A percentile compares a stretch with the other conserved stretches of the same genome.
phyloP scores from a whole-genome alignment of 1,140 invertebrate species.

The Rhizoglyphus robini region DNA sequence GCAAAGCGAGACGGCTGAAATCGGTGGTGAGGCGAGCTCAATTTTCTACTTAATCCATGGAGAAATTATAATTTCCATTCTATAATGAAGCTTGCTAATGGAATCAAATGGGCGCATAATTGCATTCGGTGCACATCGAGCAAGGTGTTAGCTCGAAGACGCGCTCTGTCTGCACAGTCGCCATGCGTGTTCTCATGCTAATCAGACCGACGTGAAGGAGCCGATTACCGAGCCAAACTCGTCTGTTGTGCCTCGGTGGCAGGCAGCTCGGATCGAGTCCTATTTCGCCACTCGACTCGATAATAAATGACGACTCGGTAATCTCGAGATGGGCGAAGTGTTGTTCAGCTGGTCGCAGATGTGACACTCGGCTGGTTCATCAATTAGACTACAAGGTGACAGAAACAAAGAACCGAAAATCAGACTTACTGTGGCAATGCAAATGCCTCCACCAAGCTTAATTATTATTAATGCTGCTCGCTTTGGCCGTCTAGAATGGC shows the following conservation, averaged over 20 bases:
- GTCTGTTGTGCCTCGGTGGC: no score
- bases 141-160: conserved; percentile 5
- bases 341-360: neutral
- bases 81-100: conserved; percentile 9
- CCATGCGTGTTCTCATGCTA: conserved; percentile 8
- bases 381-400: neutral
- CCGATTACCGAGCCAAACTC: neutral
- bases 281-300: no score
- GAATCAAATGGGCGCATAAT: conserved; percentile 13
- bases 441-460: neutral
- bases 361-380: neutral
- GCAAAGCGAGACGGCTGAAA: neutral
- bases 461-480: neutral
- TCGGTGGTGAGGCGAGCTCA: neutral
- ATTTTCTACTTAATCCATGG: neutral
- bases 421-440: no score
- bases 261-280: no score
- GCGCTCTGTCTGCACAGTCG: neutral
- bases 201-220: neutral
- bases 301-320: neutral
- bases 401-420: neutral
- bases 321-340: neutral
- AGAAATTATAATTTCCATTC: neutral
- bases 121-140: conserved; percentile 6
- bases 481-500: no score